These are phyloP conservation scores for Conistra vaccinii DNA, from an alignment of 2,888 invertebrate species.

Conservation along the genomic window DNA sequence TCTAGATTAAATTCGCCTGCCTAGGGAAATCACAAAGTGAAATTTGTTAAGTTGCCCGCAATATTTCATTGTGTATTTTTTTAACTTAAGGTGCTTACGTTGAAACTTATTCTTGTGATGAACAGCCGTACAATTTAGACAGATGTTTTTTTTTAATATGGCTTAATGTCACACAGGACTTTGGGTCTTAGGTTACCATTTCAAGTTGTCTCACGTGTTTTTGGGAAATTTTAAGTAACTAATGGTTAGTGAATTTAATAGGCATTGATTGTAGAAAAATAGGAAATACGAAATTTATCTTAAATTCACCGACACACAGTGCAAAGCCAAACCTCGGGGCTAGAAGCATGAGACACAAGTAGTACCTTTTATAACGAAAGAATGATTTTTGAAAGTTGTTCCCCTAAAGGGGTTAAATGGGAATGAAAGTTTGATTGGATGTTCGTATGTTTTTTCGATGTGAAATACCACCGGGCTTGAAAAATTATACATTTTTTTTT, in stretches of 20 bases:
- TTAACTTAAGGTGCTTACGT: conserved; percentile 27
- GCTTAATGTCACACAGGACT: too few relatives aligned
- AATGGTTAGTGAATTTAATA: not conserved
- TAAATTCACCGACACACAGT: not conserved
- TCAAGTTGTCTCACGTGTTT: not conserved
- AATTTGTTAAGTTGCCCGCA: conserved; percentile 40
- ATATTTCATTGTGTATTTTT: conserved; percentile 49
- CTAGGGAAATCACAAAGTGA: conserved; percentile 56
- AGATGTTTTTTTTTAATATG: not conserved
- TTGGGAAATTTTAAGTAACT: not conserved
- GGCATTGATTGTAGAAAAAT: not conserved
- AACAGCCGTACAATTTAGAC: conserved; percentile 8
- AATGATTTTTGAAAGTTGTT: not conserved
- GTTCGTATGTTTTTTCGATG: not conserved
- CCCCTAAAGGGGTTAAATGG: not conserved
- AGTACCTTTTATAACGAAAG: not conserved
- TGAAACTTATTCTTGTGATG: conserved; percentile 32
- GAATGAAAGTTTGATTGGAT: not conserved
- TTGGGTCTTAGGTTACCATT: not conserved
- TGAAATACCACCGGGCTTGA: not conserved
- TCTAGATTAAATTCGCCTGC: conserved; percentile 46
- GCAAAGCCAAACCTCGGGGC: not conserved
- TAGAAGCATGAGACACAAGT: not conserved
- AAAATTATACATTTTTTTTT: not conserved
- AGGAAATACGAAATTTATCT: too few relatives aligned